A percentile compares a stretch with the other conserved stretches of the same genome.
phyloP scores from a whole-genome alignment of 2,797 vertebrate genomes.

The Ctenochaetus hawaiiensis region DNA sequence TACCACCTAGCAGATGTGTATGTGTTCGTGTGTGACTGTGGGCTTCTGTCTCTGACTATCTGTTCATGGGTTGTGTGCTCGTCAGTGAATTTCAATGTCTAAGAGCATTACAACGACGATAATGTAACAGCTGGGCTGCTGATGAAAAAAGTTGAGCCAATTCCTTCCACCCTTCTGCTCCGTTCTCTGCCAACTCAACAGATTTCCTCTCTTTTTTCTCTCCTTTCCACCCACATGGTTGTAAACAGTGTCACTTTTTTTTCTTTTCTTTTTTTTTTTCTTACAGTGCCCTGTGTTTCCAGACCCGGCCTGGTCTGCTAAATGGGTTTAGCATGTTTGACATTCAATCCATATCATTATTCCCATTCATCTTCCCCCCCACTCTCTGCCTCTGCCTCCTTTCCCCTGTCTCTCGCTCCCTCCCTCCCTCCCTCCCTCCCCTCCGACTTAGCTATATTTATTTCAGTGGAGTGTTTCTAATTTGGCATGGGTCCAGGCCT shows the following conservation, averaged over 20 bases:
- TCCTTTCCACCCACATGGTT: constrained; percentile 12
- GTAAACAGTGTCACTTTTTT: constrained; percentile 65
- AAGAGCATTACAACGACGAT: constrained; percentile 70
- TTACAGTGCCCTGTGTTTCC: constrained; percentile 50
- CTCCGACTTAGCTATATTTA: constrained; percentile 84
- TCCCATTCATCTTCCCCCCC: constrained; percentile 55
- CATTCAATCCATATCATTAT: constrained; percentile 73
- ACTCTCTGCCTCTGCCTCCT: constrained; percentile 39
- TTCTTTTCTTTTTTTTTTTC: constrained; percentile 47
- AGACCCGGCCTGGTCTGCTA: constrained; percentile 49
- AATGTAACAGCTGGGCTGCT: constrained; percentile 82
- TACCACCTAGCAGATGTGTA: constrained; percentile 21
- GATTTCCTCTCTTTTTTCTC: constrained; percentile 55
- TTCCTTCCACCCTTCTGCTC: constrained; percentile 78
- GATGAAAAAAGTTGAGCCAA: constrained; percentile 79
- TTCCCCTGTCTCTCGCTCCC: constrained; percentile 41
- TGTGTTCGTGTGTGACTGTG: constrained; percentile 33
- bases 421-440: constrained; percentile 34
- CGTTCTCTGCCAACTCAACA: constrained; percentile 71
- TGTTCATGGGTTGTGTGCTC: constrained; percentile 46
- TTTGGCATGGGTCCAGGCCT: constrained; percentile 85
- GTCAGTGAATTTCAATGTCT: constrained; percentile 69
- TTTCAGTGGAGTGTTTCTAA: constrained; percentile 87
- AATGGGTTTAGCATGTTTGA: constrained; percentile 68
- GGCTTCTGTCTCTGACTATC: constrained; percentile 41